A percentile compares a stretch with the other conserved stretches of the same genome.
Conservation (phyloP, 2,888 invertebrate species). For the Autographa pulchrina region DNA sequence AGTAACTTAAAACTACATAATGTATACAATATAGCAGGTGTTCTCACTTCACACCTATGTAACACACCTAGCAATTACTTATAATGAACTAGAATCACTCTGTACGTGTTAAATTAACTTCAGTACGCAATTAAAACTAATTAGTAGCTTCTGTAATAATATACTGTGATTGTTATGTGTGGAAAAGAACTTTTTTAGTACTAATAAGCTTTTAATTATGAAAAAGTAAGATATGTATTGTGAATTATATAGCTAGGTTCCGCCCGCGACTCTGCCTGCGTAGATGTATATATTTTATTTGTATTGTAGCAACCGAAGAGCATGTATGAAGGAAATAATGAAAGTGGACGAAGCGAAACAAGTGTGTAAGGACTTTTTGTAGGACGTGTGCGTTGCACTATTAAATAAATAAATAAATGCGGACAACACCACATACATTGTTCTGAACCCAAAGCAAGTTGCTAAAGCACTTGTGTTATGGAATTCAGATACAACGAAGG, state of each 20-base stretch:
- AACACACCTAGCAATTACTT: conserved; percentile 7
- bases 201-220: background rate
- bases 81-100: conserved; percentile 27
- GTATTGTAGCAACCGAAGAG: too few relatives aligned
- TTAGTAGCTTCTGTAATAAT: conserved; percentile 30
- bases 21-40: conserved; percentile 24
- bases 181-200: background rate
- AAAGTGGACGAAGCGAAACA: too few relatives aligned
- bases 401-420: too few relatives aligned
- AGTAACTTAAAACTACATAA: background rate
- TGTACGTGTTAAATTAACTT: conserved; percentile 14
- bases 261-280: background rate
- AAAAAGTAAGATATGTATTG: background rate
- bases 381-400: too few relatives aligned
- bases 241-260: background rate
- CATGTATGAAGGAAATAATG: too few relatives aligned
- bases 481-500: too few relatives aligned
- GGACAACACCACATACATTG: too few relatives aligned
- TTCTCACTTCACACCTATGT: conserved; percentile 24
- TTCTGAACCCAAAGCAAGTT: too few relatives aligned
- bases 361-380: too few relatives aligned
- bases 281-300: background rate
- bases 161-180: conserved; percentile 13
- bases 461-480: too few relatives aligned
- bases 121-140: conserved; percentile 14